Conservation (phyloP, 2,888 invertebrate species). For the Clivina fossor region DNA sequence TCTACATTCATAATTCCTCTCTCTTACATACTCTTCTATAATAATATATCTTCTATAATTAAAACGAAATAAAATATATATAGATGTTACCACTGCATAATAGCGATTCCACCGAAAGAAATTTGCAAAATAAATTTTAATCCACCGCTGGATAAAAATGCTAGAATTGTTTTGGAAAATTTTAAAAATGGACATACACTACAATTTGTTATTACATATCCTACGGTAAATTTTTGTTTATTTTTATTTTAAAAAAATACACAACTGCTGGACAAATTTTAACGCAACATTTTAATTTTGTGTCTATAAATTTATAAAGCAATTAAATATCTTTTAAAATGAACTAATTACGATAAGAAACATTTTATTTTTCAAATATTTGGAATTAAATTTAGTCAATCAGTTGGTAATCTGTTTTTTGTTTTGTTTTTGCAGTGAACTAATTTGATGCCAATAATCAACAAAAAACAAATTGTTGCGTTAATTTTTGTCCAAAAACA, state of each 20-base stretch:
- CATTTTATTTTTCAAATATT: no score
- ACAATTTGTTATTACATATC: constrained; percentile 45
- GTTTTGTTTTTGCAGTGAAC: no score
- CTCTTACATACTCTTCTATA: background rate
- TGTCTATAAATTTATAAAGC: no score
- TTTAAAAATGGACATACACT: constrained; percentile 37
- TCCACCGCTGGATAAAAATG: constrained; percentile 40
- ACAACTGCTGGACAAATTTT: background rate
- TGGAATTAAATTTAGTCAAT: no score
- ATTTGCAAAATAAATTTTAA: constrained; percentile 41
- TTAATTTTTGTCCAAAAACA: no score
- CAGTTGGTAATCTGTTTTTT: no score
- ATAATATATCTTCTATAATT: constrained; percentile 20
- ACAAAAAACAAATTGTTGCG: no score
- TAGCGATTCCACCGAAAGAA: constrained; percentile 42
- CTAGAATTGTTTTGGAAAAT: constrained; percentile 30
- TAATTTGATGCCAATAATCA: no score
- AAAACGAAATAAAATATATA: constrained; percentile 7
- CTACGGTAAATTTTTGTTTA: constrained; percentile 39
- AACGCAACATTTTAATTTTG: no score
- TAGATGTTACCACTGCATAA: constrained; percentile 42
- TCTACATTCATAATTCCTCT: no score
- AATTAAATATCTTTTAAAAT: no score
- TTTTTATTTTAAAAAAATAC: constrained; percentile 7
- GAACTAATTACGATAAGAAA: no score